Evolutionary conservation across 2,113 vertebrate genomes (phyloP).

Genomic region (Grus americana): DNA sequence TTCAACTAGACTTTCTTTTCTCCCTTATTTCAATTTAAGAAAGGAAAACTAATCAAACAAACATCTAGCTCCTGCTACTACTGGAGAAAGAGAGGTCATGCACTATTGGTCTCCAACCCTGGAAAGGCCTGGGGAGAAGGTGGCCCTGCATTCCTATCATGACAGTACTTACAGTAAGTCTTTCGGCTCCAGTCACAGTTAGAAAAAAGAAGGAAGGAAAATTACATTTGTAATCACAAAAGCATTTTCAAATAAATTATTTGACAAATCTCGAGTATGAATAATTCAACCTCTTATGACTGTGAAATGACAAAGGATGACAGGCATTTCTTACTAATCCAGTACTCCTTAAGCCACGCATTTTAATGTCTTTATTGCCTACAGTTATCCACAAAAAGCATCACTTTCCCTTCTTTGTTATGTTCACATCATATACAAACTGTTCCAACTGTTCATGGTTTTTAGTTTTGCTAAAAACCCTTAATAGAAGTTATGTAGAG

Average conservation of each 20-base stretch:
- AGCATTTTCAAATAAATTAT: not conserved
- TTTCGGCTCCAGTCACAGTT: not conserved
- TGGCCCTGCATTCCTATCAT: not conserved
- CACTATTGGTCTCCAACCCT: not conserved
- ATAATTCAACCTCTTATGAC: not conserved
- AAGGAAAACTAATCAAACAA: not conserved
- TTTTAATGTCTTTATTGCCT: not conserved
- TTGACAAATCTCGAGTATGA: not conserved
- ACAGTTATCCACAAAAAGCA: not conserved
- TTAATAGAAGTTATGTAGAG: not conserved
- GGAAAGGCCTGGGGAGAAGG: conserved; percentile 15
- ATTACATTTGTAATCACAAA: not conserved
- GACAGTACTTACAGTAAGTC: not conserved
- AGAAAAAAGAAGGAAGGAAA: not conserved
- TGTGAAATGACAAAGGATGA: not conserved
- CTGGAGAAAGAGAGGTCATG: not conserved
- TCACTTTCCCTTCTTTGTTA: not conserved
- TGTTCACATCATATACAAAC: not conserved
- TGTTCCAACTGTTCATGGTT: not conserved
- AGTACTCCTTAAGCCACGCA: not conserved
- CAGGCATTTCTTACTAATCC: not conserved
- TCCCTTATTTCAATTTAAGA: not conserved
- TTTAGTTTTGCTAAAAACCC: not conserved
- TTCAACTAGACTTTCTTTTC: not conserved
- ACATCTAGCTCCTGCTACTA: not conserved